phyloP scores from a whole-genome alignment of 2,888 invertebrate species.

The Xylota sylvarum region DNA sequence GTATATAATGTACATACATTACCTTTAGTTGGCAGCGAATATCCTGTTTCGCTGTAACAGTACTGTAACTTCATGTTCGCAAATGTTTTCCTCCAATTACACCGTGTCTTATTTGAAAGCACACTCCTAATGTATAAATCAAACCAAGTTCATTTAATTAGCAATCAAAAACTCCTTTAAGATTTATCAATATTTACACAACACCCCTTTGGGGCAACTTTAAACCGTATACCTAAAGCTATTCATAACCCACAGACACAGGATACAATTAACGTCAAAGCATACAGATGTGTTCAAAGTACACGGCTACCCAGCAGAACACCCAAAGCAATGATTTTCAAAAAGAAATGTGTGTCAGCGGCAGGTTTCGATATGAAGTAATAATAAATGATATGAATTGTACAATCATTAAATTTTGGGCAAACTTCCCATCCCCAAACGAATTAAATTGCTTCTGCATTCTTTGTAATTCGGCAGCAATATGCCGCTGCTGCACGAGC shows the following conservation, averaged over 20 bases:
- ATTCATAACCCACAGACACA: slow-evolving; percentile 23
- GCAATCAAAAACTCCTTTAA: not conserved
- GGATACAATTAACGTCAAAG: slow-evolving; percentile 37
- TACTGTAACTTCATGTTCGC: no score
- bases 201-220: not conserved
- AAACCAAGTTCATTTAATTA: not conserved
- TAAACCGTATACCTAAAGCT: not conserved
- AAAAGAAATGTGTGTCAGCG: not conserved
- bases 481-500: not conserved
- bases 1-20: no score
- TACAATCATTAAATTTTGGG: slow-evolving; percentile 38
- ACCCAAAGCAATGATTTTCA: not conserved
- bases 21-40: no score
- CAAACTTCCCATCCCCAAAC: slow-evolving; percentile 24
- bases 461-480: slow-evolving; percentile 27
- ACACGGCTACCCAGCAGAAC: not conserved
- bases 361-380: slow-evolving; percentile 4
- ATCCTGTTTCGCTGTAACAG: no score
- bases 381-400: slow-evolving; percentile 44
- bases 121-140: not conserved
- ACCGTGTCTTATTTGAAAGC: no score
- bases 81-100: no score
- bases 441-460: slow-evolving; percentile 39
- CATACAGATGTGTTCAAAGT: slow-evolving; percentile 19
- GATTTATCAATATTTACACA: slow-evolving; percentile 27